phyloP scores from a whole-genome alignment of 2,888 invertebrate genomes.

The Gibbula magus region DNA sequence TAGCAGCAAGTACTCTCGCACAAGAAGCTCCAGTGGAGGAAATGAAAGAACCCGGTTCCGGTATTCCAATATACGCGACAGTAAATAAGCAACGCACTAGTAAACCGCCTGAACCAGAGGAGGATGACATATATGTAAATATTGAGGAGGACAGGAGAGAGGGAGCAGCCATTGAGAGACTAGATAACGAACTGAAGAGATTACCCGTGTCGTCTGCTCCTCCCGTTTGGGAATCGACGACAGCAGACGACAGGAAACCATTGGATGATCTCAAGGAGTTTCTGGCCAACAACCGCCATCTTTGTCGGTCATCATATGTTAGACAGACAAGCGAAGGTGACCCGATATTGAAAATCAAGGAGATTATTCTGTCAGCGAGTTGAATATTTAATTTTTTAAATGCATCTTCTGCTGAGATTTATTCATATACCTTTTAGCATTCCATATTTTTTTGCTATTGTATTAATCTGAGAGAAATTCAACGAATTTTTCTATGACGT shows the following conservation, averaged over 20 bases:
- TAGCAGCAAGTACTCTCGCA: neutral
- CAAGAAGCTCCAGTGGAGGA: neutral
- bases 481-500: too few relatives aligned
- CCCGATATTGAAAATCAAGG: neutral
- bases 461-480: too few relatives aligned
- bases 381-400: too few relatives aligned
- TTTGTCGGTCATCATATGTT: neutral
- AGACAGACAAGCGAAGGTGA: neutral
- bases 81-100: neutral
- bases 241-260: neutral
- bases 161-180: neutral
- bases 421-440: too few relatives aligned
- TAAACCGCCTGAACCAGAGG: neutral
- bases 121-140: neutral
- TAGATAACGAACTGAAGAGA: neutral
- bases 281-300: neutral
- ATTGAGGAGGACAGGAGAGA: neutral
- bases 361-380: neutral
- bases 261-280: conserved; percentile 3
- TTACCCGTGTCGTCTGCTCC: neutral
- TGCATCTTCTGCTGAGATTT: too few relatives aligned
- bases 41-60: too few relatives aligned
- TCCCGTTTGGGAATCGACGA: neutral
- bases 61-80: neutral
- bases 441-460: too few relatives aligned